Conservation (phyloP, 2,797 vertebrate genomes). For the Lithobates pipiens region DNA sequence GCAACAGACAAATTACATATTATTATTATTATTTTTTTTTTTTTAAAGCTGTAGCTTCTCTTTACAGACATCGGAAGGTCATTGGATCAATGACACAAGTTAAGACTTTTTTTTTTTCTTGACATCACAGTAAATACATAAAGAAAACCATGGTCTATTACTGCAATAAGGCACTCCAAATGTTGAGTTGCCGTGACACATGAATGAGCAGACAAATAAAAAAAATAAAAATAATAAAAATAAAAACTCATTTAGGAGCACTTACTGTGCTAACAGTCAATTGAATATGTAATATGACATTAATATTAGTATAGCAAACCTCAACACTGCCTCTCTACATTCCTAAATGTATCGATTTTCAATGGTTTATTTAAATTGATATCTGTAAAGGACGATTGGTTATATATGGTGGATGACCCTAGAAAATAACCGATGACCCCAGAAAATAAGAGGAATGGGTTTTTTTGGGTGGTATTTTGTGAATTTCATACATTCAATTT, state of each 20-base stretch:
- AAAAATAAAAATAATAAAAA: background rate
- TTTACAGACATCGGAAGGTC: constrained; percentile 32
- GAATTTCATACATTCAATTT: no score
- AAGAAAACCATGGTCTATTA: constrained; percentile 36
- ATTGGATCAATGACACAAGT: constrained; percentile 43
- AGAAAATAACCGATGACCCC: no score
- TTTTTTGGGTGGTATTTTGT: no score
- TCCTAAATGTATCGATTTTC: no score
- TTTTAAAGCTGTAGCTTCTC: constrained; percentile 51
- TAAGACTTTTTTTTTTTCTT: constrained; percentile 12
- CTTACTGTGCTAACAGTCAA: constrained; percentile 45
- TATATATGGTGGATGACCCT: no score
- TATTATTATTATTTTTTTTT: background rate
- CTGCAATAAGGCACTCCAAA: constrained; percentile 57
- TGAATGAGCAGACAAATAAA: background rate
- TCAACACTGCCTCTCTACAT: no score
- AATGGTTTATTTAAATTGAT: no score
- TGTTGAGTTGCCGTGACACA: constrained; percentile 47
- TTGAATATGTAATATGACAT: constrained; percentile 12
- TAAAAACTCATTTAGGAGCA: constrained; percentile 6
- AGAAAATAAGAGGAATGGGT: no score
- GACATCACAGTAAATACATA: constrained; percentile 28
- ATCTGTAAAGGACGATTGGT: no score
- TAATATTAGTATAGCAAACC: background rate
- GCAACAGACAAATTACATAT: constrained; percentile 42